phyloP scores from a whole-genome alignment of 2,113 vertebrate species.

The Probosciger aterrimus region DNA sequence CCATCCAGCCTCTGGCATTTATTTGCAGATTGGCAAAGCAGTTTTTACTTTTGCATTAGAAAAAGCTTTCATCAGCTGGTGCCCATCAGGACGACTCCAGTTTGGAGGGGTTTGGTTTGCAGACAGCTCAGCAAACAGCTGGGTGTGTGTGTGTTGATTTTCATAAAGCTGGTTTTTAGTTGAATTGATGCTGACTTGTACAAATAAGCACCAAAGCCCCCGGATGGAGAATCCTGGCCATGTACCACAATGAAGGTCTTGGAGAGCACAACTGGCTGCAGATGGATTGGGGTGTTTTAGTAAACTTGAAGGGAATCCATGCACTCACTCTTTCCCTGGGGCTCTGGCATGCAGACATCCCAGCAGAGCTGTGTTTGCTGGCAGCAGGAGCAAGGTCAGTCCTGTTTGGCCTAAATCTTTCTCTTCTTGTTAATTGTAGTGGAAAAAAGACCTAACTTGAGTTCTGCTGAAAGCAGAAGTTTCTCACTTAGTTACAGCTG shows the following conservation, averaged over 20 bases:
- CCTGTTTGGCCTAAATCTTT: not conserved
- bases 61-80: not conserved
- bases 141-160: rapidly evolving
- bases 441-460: not conserved
- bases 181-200: not conserved
- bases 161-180: not conserved
- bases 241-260: not conserved
- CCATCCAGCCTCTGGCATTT: not conserved
- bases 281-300: not conserved
- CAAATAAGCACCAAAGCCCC: not conserved
- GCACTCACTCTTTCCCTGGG: not conserved
- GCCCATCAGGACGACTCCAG: not conserved
- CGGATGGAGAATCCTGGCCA: not conserved
- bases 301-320: not conserved
- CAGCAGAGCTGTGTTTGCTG: conserved; percentile 5
- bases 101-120: not conserved
- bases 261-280: not conserved
- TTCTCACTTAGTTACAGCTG: not conserved
- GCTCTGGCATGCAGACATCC: not conserved
- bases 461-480: not conserved
- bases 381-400: not conserved
- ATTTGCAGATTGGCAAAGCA: not conserved
- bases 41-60: not conserved
- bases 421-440: not conserved
- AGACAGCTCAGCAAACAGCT: no score